Base-by-base conservation (phyloP, 2,888 invertebrate genomes). In the Sarcophaga caerulescens region DNA sequence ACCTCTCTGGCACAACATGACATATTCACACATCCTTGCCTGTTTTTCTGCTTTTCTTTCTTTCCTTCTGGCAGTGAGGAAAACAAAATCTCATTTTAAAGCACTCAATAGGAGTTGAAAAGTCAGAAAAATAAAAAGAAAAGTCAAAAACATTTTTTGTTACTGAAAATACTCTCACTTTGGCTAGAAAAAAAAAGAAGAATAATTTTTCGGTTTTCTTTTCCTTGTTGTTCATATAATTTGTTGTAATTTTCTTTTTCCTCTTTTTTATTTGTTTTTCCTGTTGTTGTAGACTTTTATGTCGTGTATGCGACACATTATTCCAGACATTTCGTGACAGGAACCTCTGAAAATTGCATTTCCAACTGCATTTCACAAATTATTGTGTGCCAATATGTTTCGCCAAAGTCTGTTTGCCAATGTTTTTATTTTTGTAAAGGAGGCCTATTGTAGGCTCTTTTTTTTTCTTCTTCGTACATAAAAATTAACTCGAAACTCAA, bases 251-350 rank as follows among this genome's bases (percentile, higher is more conserved):
- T 81, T 73, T 71, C 21, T 35, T 59, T 44, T 52, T 65, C 62
- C 2, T 35, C n/a, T 35, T 35, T 35, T 35, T 35, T 35, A 2
- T 35, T 10, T 44, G 14, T 47, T 52, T 63, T 44, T 10, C 59
- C 25, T 44, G 23, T 14, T 69, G 74, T 77, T 75, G 70, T 44
- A 84, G 84, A 84, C 75, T 70, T 82, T 83, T 80, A 69, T 84
- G 86, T 86, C 86, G 81, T 86, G 86, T 84, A 84, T 84, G 81
- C 84, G 86, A 86, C 86, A 86, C 86, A 86, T 86, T 86, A 86
- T 86, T 84, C 86, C 86, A 86, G 86, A 86, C 86, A 86, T 86
- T 76, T 86, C 81, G 86, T 86, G 86, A 84, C 86, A 86, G 86
- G 84, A 86, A 86, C 86, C 74, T 86, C 77, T 86, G 86, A 84